phyloP scores from a whole-genome alignment of 2,113 vertebrate genomes.

The mouse (Mus musculus) region DNA sequence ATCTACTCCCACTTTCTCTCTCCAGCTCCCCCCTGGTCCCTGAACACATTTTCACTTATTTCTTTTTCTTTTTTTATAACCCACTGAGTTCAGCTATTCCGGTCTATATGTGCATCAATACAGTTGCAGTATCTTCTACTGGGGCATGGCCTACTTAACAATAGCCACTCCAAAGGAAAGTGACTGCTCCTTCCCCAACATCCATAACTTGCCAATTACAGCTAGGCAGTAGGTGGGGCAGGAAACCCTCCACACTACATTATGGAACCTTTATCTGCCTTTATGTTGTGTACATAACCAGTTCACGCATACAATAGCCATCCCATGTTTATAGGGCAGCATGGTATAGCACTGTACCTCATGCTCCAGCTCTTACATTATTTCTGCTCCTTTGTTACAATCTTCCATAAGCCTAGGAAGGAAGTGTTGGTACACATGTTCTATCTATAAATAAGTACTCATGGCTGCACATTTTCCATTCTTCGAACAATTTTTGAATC shows the following conservation, averaged over 20 bases:
- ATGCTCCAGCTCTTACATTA: no score
- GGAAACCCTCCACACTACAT: not conserved
- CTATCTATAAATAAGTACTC: not conserved
- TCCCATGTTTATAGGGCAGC: no score
- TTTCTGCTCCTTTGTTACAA: not conserved
- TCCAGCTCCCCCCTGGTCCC: no score
- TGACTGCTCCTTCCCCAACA: not conserved
- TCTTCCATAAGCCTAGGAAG: not conserved
- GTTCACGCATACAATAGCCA: not conserved
- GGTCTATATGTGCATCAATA: not conserved
- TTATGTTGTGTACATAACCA: no score
- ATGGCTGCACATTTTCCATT: not conserved
- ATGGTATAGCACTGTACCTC: not conserved
- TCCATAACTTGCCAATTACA: not conserved
- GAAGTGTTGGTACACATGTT: no score
- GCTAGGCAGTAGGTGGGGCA: not conserved
- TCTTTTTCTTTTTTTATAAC: not conserved
- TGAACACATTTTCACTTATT: not conserved
- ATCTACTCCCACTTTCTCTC: not conserved
- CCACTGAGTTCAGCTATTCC: not conserved
- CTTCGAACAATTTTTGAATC: not conserved
- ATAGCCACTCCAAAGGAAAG: not conserved
- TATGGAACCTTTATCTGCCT: not conserved
- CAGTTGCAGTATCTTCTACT: not conserved
- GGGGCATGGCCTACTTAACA: not conserved